Evolutionary conservation across 2,113 vertebrate species (phyloP).

Genomic region (Cinclus cinclus): DNA sequence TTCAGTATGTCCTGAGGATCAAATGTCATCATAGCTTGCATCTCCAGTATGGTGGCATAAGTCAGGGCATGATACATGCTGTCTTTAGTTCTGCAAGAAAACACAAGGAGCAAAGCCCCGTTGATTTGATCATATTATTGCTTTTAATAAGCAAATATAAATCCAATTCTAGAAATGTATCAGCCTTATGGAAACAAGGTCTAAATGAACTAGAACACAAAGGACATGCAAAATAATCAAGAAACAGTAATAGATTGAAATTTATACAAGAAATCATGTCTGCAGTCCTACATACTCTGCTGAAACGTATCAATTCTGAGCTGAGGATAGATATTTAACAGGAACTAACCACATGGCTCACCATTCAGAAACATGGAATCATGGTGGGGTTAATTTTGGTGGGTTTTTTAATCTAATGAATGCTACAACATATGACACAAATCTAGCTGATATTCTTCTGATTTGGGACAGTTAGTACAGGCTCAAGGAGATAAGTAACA

Average conservation of each 20-base stretch:
- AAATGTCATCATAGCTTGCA: conserved; percentile 99
- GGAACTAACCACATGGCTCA: not conserved
- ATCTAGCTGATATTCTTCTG: not conserved
- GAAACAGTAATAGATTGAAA: not conserved
- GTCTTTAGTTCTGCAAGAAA: conserved; percentile 84
- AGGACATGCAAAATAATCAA: not conserved
- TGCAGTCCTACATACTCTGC: not conserved
- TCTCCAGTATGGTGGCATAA: conserved; percentile 94
- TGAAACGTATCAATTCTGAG: not conserved
- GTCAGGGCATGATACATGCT: conserved; percentile 98
- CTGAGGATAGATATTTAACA: not conserved
- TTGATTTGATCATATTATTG: not conserved
- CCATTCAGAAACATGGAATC: not conserved
- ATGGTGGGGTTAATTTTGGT: not conserved
- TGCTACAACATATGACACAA: not conserved
- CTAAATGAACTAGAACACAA: not conserved
- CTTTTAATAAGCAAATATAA: not conserved
- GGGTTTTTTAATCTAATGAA: not conserved
- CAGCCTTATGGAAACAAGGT: not conserved
- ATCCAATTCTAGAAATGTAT: not conserved
- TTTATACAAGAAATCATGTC: not conserved
- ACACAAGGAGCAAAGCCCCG: not conserved
- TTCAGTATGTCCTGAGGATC: conserved; percentile 90
- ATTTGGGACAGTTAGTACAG: not conserved
- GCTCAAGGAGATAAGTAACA: not conserved